Conservation (phyloP, 1,140 invertebrate species). For the Drosophila orena region DNA sequence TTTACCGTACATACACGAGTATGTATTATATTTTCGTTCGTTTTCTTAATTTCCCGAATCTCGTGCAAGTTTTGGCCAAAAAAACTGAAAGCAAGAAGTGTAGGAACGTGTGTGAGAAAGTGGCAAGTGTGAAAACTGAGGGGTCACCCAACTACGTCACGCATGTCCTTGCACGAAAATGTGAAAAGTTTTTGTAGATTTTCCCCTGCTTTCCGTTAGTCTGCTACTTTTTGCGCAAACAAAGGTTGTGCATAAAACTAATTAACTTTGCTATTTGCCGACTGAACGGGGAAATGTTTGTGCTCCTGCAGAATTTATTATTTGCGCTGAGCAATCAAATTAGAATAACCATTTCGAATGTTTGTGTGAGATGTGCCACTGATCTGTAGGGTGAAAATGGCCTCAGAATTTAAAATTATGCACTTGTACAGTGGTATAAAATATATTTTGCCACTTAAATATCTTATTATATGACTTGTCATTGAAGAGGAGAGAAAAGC, state of each 20-base stretch:
- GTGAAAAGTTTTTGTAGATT: constrained; percentile 61
- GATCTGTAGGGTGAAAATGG: background rate
- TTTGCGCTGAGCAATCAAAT: constrained; percentile 23
- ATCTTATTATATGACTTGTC: no score
- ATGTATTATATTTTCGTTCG: constrained; percentile 22
- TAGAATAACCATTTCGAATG: background rate
- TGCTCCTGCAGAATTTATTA: constrained; percentile 30
- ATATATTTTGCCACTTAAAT: no score
- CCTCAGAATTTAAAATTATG: background rate
- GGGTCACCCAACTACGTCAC: constrained; percentile 63
- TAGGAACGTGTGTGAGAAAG: constrained; percentile 24
- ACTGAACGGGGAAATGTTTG: constrained; percentile 8
- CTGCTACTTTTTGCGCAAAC: constrained; percentile 47
- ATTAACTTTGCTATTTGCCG: constrained; percentile 67
- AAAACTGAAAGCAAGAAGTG: background rate
- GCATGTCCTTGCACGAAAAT: constrained; percentile 73
- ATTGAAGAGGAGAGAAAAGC: no score
- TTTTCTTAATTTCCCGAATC: constrained; percentile 31
- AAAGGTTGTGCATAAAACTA: constrained; percentile 72
- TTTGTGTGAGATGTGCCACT: background rate
- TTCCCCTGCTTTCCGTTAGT: constrained; percentile 34
- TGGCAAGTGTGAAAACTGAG: constrained; percentile 48
- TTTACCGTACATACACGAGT: background rate
- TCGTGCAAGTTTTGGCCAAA: constrained; percentile 31
- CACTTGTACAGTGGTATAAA: background rate